Base-by-base conservation (phyloP, 2,113 vertebrate genomes). In the Crypturellus undulatus region DNA sequence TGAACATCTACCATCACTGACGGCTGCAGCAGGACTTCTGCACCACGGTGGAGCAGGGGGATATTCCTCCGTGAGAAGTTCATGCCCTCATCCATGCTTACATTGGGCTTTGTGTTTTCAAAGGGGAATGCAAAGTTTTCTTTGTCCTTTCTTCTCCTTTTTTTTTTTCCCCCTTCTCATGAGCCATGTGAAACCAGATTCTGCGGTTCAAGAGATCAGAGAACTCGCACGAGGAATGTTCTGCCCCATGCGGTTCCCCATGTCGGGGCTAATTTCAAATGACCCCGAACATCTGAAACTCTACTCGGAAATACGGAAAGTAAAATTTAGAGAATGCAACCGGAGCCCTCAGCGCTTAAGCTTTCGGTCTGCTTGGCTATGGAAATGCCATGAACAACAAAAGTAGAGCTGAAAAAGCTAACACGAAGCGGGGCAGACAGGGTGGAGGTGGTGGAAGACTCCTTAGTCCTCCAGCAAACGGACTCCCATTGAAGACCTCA, bases 151-250 rank as follows among this genome's bases (percentile, higher is more conserved):
- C 64, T 59, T 40, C 60, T 18, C 82, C 43, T 67, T 62, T 83
- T 56, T 70, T 49, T 70, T 20, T 18, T 8, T 18, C 18, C 18
- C 20, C 15, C 72, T 42, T 25, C 73, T 73, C 60, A 30, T 42
- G 42, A 38, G 22, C 56, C 14, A 6, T 87, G 92, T 84, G 86
- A 96, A 96, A 67, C 25, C 0, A 5, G 47, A 64, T 62, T 20
- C 19, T 36, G 26, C 3, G 79, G 83, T 89, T 92, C 95, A 92
- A 78, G 82, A 43, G 90, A 88, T 80, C 82, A 85, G 58, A 71
- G 84, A 71, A 64, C 72, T 90, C 82, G 47, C 72, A 86, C 25
- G 52, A 92, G n/a, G 68, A 58, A 36, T 6, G 68, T 91, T 88
- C 84, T 79, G 56, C 65, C 77, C 70, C 77, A 75, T 1, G 2